Conservation (phyloP, 2,888 invertebrate genomes). For the Prosapia bicincta region DNA sequence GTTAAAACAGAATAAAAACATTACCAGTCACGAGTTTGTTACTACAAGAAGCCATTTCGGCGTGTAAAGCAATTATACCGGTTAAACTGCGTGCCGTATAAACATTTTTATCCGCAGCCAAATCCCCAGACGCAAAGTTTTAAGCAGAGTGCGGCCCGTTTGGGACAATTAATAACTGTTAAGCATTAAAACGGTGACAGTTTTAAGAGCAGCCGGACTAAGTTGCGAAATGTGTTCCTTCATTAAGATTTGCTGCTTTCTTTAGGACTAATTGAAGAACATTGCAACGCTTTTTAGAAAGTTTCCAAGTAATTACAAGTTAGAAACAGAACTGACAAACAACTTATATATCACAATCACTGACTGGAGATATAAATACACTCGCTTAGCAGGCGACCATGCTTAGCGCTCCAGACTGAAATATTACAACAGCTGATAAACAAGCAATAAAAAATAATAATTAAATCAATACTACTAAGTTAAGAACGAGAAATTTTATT, state of each 20-base stretch:
- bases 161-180: neutral
- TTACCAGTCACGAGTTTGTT: no score
- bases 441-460: no score
- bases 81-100: neutral
- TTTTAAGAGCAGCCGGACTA: neutral
- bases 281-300: neutral
- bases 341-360: no score
- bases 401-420: no score
- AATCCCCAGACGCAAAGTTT: neutral
- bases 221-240: neutral
- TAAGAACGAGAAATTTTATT: no score
- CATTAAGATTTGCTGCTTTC: neutral
- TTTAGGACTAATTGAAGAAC: neutral
- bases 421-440: no score
- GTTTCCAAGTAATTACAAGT: neutral
- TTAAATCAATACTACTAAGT: no score
- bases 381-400: no score
- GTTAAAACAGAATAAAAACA: no score
- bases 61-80: no score
- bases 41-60: no score
- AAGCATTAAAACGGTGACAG: slow-evolving; percentile 2
- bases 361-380: no score
- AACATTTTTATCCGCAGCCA: neutral
- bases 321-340: neutral
- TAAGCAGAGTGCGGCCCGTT: neutral